Base-by-base conservation (phyloP, 2,888 invertebrate genomes). In the Graphium colonna region DNA sequence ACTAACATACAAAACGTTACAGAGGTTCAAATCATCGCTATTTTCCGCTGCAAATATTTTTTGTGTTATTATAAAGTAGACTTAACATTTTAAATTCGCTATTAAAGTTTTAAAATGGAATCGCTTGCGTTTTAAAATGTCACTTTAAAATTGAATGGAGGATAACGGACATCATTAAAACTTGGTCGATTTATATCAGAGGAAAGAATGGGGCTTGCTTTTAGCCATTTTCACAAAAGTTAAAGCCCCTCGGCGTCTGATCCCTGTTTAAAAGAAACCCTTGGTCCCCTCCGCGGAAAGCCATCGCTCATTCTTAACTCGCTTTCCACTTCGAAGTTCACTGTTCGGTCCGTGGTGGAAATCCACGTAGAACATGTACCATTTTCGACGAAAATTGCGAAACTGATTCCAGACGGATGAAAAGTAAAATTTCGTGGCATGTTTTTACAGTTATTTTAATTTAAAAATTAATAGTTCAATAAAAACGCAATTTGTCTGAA, bases 191-290 rank as follows among this genome's bases (percentile, higher is more conserved):
- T 16, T 33, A 58, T 36, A 48, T 38, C 21, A 18, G 36, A 38
- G 13, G 43, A 15, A 15, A 43, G 51, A 43, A 38, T 38, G 12
- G 45, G 12, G 36, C 52, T 54, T 57, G 55, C 57, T 57, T 61
- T 60, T 58, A 53, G 55, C 55, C 59, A 62, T 64, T 61, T 58
- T 59, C 63, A 60, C 53, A 41, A 58, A 59, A 60, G 58, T 55
- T 51, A 52, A 50, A 54, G 39, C 39, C 33, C 58, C 57, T 54
- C 46, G 17, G 52, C 48, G 43, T 64, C 57, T 77, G 71, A 79
- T 77, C 77, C 74, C 57, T 67, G 68, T 74, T 77, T 70, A 67
- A 79, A 81, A 79, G 76, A 74, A 75, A 70, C 72, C 63, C 71
- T 79, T 81, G 75, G 77, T 77, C 74, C 52, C 21, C 2, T 5